Evolutionary conservation across 2,888 invertebrate species (phyloP), one percentile per base, ranked within the genome.

Genomic region (Pristionchus maxplancki): DNA sequence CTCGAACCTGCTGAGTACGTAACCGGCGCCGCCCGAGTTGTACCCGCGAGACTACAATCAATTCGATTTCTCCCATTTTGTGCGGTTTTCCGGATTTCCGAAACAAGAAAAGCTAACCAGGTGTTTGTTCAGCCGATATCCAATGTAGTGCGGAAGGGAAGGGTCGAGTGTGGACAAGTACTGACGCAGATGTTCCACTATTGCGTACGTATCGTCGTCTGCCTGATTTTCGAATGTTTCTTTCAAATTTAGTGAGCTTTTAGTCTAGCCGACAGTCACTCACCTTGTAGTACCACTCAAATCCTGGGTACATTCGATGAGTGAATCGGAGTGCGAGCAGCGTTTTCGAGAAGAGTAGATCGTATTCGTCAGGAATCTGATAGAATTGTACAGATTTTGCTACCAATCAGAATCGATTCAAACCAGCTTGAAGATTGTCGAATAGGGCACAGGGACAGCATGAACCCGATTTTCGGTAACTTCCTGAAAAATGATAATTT

Each of bases 251-350:
- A 48, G 8, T 9, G 6, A 13, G 13, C 48, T 11, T 11, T 48
- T 48, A 15, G 48, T 17, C 50, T 11, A 50, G 17, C 17, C 50
- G 48, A 48, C 8, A 4, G 62, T 6, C 28, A n/a, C n/a, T 44
- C 24, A 82, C 82, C 82, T 82, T 82, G 50, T 82, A 82, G 34
- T 82, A 82, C 82, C 82, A 82, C 17, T 82, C 82, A 37, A 82
- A 82, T 4, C 50, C 82, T 1, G 82, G 82, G n/a, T 82, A 82
- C 50, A 50, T 50, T 48, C 82, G 48, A 50, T 82, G 40, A 3
- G 82, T 9, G 28, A 50, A 82, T 28, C 82, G n/a, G 6, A 82
- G 50, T 11, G 82, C 82, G 50, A 82, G 50, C 2, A 82, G 20
- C 13, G 82, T 50, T 11, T 82, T 82, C 1, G 82, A 82, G 34